phyloP scores from a whole-genome alignment of 2,113 vertebrate genomes.

The Eulacestoma nigropectus region DNA sequence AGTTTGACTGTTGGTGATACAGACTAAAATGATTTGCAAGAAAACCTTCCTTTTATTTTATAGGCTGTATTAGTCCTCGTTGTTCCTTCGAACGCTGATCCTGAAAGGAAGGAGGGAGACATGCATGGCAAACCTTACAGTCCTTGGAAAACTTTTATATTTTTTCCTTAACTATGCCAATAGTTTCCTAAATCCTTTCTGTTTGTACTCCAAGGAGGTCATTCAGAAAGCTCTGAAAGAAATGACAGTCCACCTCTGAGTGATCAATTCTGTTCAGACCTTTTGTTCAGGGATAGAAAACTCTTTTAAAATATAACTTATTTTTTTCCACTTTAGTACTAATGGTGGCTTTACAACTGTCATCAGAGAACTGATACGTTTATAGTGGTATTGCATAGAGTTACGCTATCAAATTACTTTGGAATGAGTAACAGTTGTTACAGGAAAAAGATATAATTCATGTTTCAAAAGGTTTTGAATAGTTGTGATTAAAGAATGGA shows the following conservation, averaged over 20 bases:
- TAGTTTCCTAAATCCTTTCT: not conserved
- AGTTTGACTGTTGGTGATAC: not conserved
- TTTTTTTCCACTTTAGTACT: not conserved
- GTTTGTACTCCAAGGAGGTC: not conserved
- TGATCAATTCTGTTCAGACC: not conserved
- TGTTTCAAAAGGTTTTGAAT: slow-evolving; percentile 3
- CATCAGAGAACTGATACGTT: not conserved
- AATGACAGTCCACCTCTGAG: not conserved
- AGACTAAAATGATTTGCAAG: not conserved
- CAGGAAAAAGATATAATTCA: not conserved
- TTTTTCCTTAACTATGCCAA: not conserved
- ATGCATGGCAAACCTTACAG: not conserved
- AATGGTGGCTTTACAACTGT: not conserved
- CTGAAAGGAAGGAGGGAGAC: not conserved
- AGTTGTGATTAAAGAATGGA: not conserved
- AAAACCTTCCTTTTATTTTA: not conserved
- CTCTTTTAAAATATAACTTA: not conserved
- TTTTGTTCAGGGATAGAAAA: not conserved
- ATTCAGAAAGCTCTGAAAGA: not conserved
- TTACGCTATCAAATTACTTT: not conserved
- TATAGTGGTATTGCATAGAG: not conserved
- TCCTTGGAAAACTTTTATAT: not conserved
- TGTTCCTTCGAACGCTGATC: not conserved
- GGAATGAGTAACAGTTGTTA: not conserved
- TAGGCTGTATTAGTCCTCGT: not conserved